Evolutionary conservation across 2,113 vertebrate species (phyloP).

Genomic region (Reinhardtius hippoglossoides): DNA sequence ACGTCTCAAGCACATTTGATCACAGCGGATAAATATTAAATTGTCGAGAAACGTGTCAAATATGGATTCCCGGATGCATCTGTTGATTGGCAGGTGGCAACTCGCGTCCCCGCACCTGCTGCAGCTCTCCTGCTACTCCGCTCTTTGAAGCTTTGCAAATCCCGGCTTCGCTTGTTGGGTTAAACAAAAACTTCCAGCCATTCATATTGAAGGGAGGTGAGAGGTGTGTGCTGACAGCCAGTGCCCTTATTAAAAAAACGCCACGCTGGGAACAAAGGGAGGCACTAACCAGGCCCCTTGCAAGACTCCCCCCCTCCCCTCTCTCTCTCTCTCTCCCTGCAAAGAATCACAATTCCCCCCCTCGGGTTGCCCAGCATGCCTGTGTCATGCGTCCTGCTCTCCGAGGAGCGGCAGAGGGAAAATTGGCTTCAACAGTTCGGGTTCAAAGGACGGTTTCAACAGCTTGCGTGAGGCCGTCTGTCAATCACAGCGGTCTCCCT

Average conservation of each 20-base stretch:
- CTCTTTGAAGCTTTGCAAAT: conserved; percentile 58
- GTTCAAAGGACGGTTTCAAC: conserved; percentile 50
- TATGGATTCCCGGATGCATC: not conserved
- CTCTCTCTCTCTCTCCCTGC: conserved; percentile 52
- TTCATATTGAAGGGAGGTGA: conserved; percentile 56
- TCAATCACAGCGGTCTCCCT: conserved; percentile 53
- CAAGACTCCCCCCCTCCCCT: conserved; percentile 52
- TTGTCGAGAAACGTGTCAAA: conserved; percentile 25
- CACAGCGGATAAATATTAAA: conserved; percentile 24
- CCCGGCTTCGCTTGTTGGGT: conserved; percentile 45
- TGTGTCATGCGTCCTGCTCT: conserved; percentile 44
- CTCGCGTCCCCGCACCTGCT: conserved; percentile 12
- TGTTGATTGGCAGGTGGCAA: conserved; percentile 64
- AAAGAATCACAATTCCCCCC: conserved; percentile 69
- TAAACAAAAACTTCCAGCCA: conserved; percentile 55
- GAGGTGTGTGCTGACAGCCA: conserved; percentile 50
- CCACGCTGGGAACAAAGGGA: conserved; percentile 70
- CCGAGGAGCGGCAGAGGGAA: conserved; percentile 45
- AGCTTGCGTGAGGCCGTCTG: conserved; percentile 40
- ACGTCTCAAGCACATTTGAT: conserved; percentile 47
- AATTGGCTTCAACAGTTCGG: conserved; percentile 60
- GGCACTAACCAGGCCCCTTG: conserved; percentile 51
- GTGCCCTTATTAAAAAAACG: conserved; percentile 77
- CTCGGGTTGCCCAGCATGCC: conserved; percentile 58
- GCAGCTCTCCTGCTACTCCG: conserved; percentile 43